Conservation (phyloP, 2,113 vertebrate species). For the Dipodomys spectabilis region DNA sequence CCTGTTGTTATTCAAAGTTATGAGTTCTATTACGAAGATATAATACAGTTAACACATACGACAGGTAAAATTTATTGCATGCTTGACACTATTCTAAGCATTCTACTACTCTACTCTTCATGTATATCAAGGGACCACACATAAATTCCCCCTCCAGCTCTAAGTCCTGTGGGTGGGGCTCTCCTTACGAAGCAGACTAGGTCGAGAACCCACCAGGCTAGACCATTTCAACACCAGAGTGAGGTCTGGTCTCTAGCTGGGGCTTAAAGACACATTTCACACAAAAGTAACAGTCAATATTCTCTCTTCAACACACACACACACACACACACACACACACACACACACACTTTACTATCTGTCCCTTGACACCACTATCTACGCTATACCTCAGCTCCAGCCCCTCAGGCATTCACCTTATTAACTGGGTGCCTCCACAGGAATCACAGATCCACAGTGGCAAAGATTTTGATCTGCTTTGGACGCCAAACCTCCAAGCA, state of each 20-base stretch:
- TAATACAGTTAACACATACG: not conserved
- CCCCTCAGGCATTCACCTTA: not conserved
- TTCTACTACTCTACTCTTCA: not conserved
- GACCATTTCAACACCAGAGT: not conserved
- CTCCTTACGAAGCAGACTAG: not conserved
- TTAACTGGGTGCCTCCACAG: not conserved
- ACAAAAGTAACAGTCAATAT: not conserved
- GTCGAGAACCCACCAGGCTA: not conserved
- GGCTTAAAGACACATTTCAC: not conserved
- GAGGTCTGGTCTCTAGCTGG: not conserved
- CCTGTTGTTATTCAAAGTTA: constrained; percentile 52
- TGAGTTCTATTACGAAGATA: constrained; percentile 27
- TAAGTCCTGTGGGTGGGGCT: not conserved
- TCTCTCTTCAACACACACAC: not conserved
- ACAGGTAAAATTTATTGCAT: not conserved
- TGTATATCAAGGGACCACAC: constrained; percentile 16
- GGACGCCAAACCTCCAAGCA: not conserved
- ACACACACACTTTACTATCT: not conserved
- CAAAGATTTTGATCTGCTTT: not conserved
- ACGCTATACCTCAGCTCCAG: not conserved
- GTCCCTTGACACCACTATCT: not conserved
- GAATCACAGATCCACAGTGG: not conserved
- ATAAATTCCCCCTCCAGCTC: not conserved
- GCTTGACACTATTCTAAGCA: constrained; percentile 21
- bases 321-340: not conserved